Conservation (phyloP, 30 jellyfish, hydroid and myxozoan species). For the Hydra vulgaris region DNA sequence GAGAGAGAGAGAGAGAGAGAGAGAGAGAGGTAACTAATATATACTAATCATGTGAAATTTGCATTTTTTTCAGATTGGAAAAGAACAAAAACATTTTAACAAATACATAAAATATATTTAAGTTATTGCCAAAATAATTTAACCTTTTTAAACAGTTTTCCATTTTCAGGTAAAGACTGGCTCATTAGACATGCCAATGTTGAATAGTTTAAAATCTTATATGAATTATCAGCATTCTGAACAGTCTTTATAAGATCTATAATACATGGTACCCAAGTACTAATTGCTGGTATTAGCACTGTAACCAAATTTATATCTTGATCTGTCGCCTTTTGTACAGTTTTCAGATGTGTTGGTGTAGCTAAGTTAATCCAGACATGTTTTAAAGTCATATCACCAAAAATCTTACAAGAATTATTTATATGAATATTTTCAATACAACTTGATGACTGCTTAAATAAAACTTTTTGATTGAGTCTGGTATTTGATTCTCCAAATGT, state of each 20-base stretch:
- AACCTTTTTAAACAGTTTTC: conserved; percentile 75
- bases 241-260: conserved; percentile 31
- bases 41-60: no score
- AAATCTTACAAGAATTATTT: neutral
- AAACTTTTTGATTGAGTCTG: neutral
- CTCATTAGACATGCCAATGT: conserved; percentile 63
- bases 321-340: conserved; percentile 47
- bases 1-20: no score
- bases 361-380: conserved; percentile 79
- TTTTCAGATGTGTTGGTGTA: conserved; percentile 63
- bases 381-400: conserved; percentile 29
- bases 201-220: conserved; percentile 35
- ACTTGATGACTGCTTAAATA: neutral
- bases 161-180: conserved; percentile 86
- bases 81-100: no score
- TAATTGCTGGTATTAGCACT: conserved; percentile 56
- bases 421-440: neutral
- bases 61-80: no score
- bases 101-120: no score
- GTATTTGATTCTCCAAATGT: neutral
- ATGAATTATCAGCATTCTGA: conserved; percentile 7
- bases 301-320: conserved; percentile 60
- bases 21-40: no score
- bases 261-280: conserved; percentile 72
- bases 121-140: neutral